These are phyloP conservation scores for Andrena dorsata DNA, from an alignment of 2,888 invertebrate genomes.

Conservation along the genomic window DNA sequence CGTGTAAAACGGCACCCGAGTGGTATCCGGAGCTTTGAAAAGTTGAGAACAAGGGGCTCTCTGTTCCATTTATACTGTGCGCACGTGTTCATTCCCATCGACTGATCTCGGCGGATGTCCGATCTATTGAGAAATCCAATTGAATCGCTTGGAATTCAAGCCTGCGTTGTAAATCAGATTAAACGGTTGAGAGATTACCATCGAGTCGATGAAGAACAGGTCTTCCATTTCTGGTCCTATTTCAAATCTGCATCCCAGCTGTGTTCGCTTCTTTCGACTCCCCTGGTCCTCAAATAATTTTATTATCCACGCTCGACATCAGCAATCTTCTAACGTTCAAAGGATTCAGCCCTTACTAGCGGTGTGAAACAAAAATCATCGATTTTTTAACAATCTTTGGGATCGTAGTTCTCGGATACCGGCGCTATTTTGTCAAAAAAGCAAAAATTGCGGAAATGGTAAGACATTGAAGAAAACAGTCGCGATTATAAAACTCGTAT, in stretches of 20 bases:
- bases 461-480: too few relatives aligned
- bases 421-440: too few relatives aligned
- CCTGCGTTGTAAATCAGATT: neutral
- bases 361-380: too few relatives aligned
- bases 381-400: too few relatives aligned
- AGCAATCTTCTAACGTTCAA: too few relatives aligned
- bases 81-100: slow-evolving; percentile 58
- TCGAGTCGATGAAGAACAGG: neutral
- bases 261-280: too few relatives aligned
- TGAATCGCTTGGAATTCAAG: neutral
- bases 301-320: too few relatives aligned
- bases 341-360: too few relatives aligned
- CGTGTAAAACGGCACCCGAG: slow-evolving; percentile 43
- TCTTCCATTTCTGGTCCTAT: neutral
- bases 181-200: neutral
- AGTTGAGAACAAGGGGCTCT: slow-evolving; percentile 76
- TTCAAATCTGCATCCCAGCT: neutral
- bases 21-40: slow-evolving; percentile 46
- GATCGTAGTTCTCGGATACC: too few relatives aligned
- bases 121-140: slow-evolving; percentile 42
- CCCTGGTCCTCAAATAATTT: too few relatives aligned
- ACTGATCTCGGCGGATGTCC: slow-evolving; percentile 37
- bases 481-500: too few relatives aligned
- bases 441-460: too few relatives aligned
- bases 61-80: slow-evolving; percentile 76